A percentile compares a stretch with the other conserved stretches of the same genome.
Evolutionary conservation across 1,140 invertebrate genomes (phyloP).

Genomic region (Neodiprion pinetum): DNA sequence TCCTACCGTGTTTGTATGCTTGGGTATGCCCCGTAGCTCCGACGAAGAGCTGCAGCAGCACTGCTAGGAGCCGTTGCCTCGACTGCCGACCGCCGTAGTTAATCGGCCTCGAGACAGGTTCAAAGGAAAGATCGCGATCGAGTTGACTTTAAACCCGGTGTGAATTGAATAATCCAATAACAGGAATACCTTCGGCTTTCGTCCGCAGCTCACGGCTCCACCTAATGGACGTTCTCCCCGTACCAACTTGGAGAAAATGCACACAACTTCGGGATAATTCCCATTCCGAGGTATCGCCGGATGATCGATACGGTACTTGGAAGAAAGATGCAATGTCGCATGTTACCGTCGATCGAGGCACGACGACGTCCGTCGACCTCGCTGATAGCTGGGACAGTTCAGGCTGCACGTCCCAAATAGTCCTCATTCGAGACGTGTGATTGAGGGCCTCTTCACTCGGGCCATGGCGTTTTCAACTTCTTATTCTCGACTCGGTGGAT

Average conservation of each 20-base stretch:
- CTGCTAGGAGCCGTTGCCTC: no score
- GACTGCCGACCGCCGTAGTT: background rate
- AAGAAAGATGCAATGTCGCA: background rate
- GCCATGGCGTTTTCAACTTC: background rate
- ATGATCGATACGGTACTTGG: background rate
- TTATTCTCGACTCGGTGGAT: background rate
- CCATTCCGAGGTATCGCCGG: background rate
- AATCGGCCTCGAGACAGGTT: background rate
- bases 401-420: background rate
- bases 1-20: slow-evolving; percentile 16
- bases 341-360: background rate
- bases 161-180: background rate
- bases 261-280: background rate
- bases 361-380: background rate
- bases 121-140: background rate
- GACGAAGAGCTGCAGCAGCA: no score
- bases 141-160: background rate
- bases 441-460: background rate
- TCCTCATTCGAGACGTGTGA: background rate
- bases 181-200: background rate
- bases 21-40: background rate
- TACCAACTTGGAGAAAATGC: background rate
- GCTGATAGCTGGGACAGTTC: background rate
- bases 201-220: background rate
- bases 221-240: background rate